These are phyloP conservation scores for Unio delphinus DNA, from an alignment of 2,888 invertebrate species.

Conservation along the genomic window DNA sequence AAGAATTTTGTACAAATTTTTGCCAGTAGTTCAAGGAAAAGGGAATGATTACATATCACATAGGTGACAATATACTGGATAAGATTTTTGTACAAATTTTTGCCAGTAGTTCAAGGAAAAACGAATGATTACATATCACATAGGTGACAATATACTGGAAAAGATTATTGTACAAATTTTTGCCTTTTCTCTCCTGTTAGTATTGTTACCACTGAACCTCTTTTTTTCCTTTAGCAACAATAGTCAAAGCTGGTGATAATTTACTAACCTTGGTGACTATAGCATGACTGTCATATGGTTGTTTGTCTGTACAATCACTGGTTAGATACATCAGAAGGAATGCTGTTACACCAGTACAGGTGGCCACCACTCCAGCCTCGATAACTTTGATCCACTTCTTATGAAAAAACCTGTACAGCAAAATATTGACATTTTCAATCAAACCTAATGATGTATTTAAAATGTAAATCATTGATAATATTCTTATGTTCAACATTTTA, in stretches of 20 bases:
- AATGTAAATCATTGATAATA: background rate
- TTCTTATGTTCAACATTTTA: too few relatives aligned
- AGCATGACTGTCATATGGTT: constrained; percentile 49
- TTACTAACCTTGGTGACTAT: constrained; percentile 47
- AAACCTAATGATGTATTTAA: background rate
- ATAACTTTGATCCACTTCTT: constrained; percentile 83
- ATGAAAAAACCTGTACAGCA: constrained; percentile 54
- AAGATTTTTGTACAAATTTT: too few relatives aligned
- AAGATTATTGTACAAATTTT: too few relatives aligned
- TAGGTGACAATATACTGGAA: too few relatives aligned
- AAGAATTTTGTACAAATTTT: too few relatives aligned
- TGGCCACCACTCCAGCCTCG: constrained; percentile 89
- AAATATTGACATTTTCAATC: background rate
- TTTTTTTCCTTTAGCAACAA: background rate
- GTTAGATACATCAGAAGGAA: constrained; percentile 90
- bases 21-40: too few relatives aligned
- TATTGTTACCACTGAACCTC: background rate
- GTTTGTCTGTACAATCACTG: constrained; percentile 83
- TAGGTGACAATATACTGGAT: too few relatives aligned
- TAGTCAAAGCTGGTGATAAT: too few relatives aligned
- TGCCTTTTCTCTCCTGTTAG: too few relatives aligned
- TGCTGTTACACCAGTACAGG: constrained; percentile 86
- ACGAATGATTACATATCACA: too few relatives aligned
- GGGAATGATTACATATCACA: too few relatives aligned
- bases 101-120: too few relatives aligned